These are phyloP conservation scores for Brienomyrus longianalis DNA, from an alignment of 2,113 vertebrate genomes.

Conservation along the genomic window DNA sequence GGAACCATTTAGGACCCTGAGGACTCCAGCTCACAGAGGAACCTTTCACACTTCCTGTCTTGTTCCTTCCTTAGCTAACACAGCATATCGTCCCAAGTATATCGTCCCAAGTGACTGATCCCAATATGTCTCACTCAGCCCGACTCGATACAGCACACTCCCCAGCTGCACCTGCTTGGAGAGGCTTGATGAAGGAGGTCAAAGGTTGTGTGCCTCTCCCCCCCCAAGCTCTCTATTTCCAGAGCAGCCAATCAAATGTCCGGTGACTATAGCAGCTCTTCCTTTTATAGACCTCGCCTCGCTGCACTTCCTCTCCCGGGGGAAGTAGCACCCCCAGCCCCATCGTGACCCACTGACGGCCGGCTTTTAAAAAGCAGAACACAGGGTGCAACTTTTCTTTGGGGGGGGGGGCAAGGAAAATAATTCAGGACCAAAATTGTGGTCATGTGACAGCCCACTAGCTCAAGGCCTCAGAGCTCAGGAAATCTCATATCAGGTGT, in stretches of 20 bases:
- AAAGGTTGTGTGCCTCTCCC: not conserved
- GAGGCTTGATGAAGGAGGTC: not conserved
- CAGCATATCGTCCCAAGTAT: too few relatives aligned
- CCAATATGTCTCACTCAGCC: not conserved
- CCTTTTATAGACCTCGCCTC: conserved; percentile 1
- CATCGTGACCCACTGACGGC: too few relatives aligned
- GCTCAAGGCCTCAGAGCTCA: not conserved
- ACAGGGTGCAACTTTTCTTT: not conserved
- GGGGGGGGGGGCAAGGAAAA: not conserved
- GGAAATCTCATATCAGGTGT: not conserved
- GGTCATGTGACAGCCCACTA: not conserved
- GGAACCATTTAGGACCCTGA: too few relatives aligned
- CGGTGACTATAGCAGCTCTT: not conserved
- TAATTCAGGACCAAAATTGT: not conserved
- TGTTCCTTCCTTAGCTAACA: not conserved
- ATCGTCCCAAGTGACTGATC: not conserved
- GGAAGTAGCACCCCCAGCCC: not conserved
- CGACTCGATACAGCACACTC: not conserved
- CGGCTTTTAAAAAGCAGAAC: not conserved
- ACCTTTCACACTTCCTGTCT: too few relatives aligned
- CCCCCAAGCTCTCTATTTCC: conserved; percentile 3
- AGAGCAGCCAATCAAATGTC: not conserved
- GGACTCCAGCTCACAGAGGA: too few relatives aligned
- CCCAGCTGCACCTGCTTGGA: not conserved
- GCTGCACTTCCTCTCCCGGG: not conserved